Percentiles rank a stretch among this genome's conserved stretches.
Conservation (phyloP, 2,888 invertebrate genomes). For the Acanthacorydalis orientalis region DNA sequence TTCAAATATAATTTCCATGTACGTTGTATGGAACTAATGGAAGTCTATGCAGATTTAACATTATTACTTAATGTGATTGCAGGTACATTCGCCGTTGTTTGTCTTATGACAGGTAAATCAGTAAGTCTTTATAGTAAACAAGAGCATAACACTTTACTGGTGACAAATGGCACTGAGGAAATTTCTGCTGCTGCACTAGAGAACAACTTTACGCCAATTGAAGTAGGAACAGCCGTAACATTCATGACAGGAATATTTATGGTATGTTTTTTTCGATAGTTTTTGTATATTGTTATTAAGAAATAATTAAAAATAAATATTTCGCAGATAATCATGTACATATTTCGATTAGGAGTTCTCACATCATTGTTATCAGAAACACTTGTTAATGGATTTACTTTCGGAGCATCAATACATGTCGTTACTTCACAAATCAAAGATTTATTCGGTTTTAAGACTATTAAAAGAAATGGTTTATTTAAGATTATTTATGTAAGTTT, state of each 20-base stretch:
- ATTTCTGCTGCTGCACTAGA: not conserved
- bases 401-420: slow-evolving; percentile 55
- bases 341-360: slow-evolving; percentile 39
- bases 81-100: slow-evolving; percentile 74
- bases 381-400: slow-evolving; percentile 55
- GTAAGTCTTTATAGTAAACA: slow-evolving; percentile 30
- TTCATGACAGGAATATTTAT: slow-evolving; percentile 60
- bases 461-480: slow-evolving; percentile 39
- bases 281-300: not conserved
- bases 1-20: too few species aligned
- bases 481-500: slow-evolving; percentile 33
- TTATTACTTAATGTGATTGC: slow-evolving; percentile 9
- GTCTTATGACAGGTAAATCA: slow-evolving; percentile 79
- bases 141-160: slow-evolving; percentile 13
- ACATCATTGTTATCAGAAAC: slow-evolving; percentile 45
- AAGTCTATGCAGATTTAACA: not conserved
- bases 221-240: slow-evolving; percentile 61
- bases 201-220: slow-evolving; percentile 28
- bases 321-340: slow-evolving; percentile 42
- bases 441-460: slow-evolving; percentile 37
- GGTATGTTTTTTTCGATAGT: slow-evolving; percentile 27
- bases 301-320: slow-evolving; percentile 15
- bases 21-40: not conserved
- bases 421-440: slow-evolving; percentile 49
- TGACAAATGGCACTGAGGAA: slow-evolving; percentile 10